Evolutionary conservation across 2,797 vertebrate species (phyloP).

Genomic region (Psittacula derbiana): DNA sequence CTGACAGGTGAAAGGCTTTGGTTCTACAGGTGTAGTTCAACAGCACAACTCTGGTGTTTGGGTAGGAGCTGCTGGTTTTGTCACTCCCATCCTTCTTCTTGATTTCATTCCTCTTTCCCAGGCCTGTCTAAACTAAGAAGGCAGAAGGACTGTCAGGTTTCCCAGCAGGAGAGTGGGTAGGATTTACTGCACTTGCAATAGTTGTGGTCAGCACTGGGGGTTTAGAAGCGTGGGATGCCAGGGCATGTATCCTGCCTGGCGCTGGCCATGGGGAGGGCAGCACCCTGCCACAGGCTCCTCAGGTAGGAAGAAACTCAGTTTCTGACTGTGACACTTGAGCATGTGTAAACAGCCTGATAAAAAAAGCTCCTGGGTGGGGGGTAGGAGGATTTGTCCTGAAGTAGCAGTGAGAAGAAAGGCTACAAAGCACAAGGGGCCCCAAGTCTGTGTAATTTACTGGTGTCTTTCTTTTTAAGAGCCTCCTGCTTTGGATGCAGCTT

Average conservation of each 20-base stretch:
- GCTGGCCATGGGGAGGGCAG: neutral
- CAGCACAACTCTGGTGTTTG: neutral
- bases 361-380: neutral
- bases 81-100: neutral
- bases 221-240: rapidly evolving
- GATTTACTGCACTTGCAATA: neutral
- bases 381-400: neutral
- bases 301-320: neutral
- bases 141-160: neutral
- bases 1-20: neutral
- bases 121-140: neutral
- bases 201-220: neutral
- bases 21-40: neutral
- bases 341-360: neutral
- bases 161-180: neutral
- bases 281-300: neutral
- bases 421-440: neutral
- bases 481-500: neutral
- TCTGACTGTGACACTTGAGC: neutral
- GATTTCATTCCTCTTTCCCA: neutral
- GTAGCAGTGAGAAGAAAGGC: neutral
- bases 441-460: neutral
- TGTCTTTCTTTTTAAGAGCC: neutral
- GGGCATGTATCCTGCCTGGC: neutral
- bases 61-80: neutral